Conservation (phyloP, 1,140 invertebrate species). For the Agrilus planipennis region DNA sequence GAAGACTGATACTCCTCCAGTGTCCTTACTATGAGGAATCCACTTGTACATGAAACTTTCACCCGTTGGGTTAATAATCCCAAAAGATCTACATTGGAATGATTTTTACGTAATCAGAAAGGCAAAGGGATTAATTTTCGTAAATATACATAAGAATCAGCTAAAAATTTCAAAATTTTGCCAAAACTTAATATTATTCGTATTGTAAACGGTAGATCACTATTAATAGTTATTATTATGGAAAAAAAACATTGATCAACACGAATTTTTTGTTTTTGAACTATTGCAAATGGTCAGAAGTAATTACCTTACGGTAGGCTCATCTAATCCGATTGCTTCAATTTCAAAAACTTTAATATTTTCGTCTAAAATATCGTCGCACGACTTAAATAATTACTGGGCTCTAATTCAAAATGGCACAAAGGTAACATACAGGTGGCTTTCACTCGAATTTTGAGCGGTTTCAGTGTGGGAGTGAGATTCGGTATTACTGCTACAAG, state of each 20-base stretch:
- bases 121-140: not conserved
- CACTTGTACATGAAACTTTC: constrained; percentile 32
- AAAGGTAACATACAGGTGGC: constrained; percentile 33
- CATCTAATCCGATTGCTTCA: constrained; percentile 30
- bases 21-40: constrained; percentile 16
- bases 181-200: too few species aligned
- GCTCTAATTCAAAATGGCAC: constrained; percentile 34
- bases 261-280: not conserved
- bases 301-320: constrained; percentile 13
- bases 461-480: constrained; percentile 9
- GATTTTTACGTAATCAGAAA: not conserved
- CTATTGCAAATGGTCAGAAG: not conserved
- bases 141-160: constrained; percentile 5
- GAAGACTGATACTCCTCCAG: constrained; percentile 27
- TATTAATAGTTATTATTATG: too few species aligned
- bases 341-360: constrained; percentile 33
- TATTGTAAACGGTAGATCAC: too few species aligned
- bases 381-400: constrained; percentile 30
- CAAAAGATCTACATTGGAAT: constrained; percentile 27
- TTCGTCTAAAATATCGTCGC: constrained; percentile 15
- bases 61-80: constrained; percentile 33
- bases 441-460: constrained; percentile 14
- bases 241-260: not conserved
- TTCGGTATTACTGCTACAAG: constrained; percentile 13
- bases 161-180: not conserved